A percentile compares a stretch with the other conserved stretches of the same genome.
These are phyloP conservation scores for Archaeoteleia sp. DNA, from an alignment of 2,888 invertebrate species.

Conservation along the genomic window DNA sequence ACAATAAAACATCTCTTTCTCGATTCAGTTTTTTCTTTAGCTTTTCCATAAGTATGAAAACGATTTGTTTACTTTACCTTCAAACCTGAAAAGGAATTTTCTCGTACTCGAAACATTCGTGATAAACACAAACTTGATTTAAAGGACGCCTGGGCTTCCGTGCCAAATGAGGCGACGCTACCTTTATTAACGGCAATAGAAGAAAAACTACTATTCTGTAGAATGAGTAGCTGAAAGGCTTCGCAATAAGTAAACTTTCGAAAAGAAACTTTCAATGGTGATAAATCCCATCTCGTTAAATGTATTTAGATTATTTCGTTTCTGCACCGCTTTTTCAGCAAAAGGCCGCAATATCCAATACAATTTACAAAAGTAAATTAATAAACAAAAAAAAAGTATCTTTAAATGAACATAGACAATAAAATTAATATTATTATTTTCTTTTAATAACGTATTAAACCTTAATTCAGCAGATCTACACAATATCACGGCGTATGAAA, in stretches of 20 bases:
- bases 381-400: no score
- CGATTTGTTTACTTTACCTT: constrained; percentile 46
- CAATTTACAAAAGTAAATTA: constrained; percentile 26
- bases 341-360: constrained; percentile 19
- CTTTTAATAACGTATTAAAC: no score
- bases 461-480: no score
- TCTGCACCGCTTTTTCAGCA: constrained; percentile 33
- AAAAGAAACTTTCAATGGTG: constrained; percentile 16
- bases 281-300: constrained; percentile 35
- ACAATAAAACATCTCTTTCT: constrained; percentile 47
- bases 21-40: constrained; percentile 38
- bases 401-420: no score
- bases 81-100: constrained; percentile 39
- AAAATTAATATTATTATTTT: no score
- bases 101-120: constrained; percentile 39
- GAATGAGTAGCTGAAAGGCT: constrained; percentile 23
- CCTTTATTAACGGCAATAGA: constrained; percentile 44
- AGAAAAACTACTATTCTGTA: constrained; percentile 28
- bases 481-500: no score
- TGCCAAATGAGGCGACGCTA: constrained; percentile 32
- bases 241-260: constrained; percentile 6
- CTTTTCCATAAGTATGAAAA: constrained; percentile 37
- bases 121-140: constrained; percentile 46
- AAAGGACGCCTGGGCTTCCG: constrained; percentile 33
- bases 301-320: constrained; percentile 39